Evolutionary conservation across 1,140 invertebrate species (phyloP).

Genomic region (Dermatophagoides farinae): DNA sequence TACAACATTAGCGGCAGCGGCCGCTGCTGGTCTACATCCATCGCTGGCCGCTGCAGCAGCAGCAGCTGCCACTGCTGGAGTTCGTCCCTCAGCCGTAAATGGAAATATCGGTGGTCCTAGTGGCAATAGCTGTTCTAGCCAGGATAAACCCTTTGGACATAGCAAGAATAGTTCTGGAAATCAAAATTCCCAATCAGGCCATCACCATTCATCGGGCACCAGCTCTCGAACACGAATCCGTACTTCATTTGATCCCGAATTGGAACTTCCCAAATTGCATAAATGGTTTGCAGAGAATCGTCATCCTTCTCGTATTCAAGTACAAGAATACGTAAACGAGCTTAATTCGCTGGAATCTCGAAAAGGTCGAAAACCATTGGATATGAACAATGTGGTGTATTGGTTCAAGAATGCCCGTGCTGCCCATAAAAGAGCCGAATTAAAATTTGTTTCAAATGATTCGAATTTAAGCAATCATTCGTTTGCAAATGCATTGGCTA

Average conservation of each 20-base stretch:
- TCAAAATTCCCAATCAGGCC: slow-evolving; percentile 16
- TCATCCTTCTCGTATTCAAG: slow-evolving; percentile 52
- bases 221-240: slow-evolving; percentile 51
- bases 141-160: background rate
- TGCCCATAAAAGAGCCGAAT: slow-evolving; percentile 54
- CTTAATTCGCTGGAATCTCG: slow-evolving; percentile 75
- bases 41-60: slow-evolving; percentile 2
- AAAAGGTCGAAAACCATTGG: slow-evolving; percentile 69
- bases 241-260: slow-evolving; percentile 76
- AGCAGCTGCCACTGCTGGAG: background rate
- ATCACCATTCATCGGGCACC: slow-evolving; percentile 47
- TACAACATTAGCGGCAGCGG: slow-evolving; percentile 2
- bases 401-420: slow-evolving; percentile 97
- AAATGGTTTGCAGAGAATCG: slow-evolving; percentile 86
- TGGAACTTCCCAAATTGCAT: slow-evolving; percentile 79
- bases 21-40: slow-evolving; percentile 1
- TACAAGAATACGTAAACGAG: slow-evolving; percentile 81
- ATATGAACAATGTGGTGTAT: slow-evolving; percentile 92
- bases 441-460: slow-evolving; percentile 12
- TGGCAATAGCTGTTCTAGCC: background rate
- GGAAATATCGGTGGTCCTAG: background rate
- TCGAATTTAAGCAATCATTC: background rate
- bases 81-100: background rate
- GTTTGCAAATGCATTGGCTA: background rate
- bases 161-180: background rate